phyloP scores from a whole-genome alignment of 1,140 invertebrate genomes.

The Drosophila nannoptera region DNA sequence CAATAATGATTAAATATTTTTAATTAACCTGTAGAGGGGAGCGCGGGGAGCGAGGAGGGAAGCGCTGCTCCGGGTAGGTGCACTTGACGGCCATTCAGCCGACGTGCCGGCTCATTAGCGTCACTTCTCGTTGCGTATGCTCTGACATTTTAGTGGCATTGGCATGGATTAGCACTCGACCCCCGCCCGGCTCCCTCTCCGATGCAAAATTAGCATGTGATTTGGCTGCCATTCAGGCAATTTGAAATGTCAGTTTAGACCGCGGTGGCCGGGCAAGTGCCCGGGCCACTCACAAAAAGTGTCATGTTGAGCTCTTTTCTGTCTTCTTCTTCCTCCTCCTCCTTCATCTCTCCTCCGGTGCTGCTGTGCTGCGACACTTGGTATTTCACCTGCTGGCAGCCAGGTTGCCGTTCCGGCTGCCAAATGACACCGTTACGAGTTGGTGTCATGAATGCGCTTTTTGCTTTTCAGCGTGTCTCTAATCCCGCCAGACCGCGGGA shows the following conservation, averaged over 20 bases:
- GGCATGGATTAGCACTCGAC: slow-evolving; percentile 51
- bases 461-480: slow-evolving; percentile 26
- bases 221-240: slow-evolving; percentile 61
- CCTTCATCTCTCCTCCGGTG: neutral
- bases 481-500: slow-evolving; percentile 36
- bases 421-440: slow-evolving; percentile 11
- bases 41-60: neutral
- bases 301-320: slow-evolving; percentile 59
- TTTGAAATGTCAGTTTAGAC: slow-evolving; percentile 63
- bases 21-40: slow-evolving; percentile 44
- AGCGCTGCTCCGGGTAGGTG: too few relatives aligned
- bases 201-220: slow-evolving; percentile 63
- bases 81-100: slow-evolving; percentile 3
- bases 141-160: slow-evolving; percentile 58
- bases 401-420: slow-evolving; percentile 5
- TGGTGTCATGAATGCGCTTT: slow-evolving; percentile 44
- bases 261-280: slow-evolving; percentile 21
- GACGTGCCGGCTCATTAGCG: slow-evolving; percentile 63
- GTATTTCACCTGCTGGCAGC: slow-evolving; percentile 29
- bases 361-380: slow-evolving; percentile 17
- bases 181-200: neutral
- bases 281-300: slow-evolving; percentile 39
- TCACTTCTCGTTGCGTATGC: slow-evolving; percentile 58
- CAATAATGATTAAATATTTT: slow-evolving; percentile 72
- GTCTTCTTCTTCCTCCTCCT: neutral